These are phyloP conservation scores for Brachionus paranguensis DNA, from an alignment of 1,140 invertebrate species.

Conservation along the genomic window DNA sequence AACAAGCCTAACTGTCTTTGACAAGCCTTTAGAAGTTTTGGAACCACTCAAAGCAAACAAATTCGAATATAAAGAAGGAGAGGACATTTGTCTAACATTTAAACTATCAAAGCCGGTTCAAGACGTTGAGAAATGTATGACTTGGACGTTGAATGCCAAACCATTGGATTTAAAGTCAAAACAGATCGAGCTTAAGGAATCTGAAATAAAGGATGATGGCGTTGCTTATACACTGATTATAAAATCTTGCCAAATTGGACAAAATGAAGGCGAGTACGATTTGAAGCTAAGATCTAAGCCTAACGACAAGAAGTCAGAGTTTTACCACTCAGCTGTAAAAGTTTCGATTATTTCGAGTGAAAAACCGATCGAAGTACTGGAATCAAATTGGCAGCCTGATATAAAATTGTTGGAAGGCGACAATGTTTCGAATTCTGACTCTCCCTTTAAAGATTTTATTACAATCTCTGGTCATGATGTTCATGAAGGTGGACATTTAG, in stretches of 20 bases:
- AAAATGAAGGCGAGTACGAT: conserved; percentile 1
- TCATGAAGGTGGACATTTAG: background rate
- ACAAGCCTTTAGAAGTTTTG: conserved; percentile 1
- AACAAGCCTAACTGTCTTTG: background rate
- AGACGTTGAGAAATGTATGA: background rate
- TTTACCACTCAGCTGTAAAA: background rate
- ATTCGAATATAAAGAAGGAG: conserved; percentile 24
- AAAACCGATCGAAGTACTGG: background rate
- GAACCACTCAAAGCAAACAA: background rate
- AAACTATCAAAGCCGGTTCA: background rate
- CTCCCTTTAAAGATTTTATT: too few relatives aligned
- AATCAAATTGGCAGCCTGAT: conserved; percentile 21
- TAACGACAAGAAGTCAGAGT: background rate
- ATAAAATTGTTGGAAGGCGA: background rate
- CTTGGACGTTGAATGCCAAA: background rate
- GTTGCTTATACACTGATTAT: background rate
- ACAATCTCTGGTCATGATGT: background rate
- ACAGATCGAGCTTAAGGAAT: background rate
- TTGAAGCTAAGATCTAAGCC: background rate
- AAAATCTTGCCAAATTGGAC: background rate
- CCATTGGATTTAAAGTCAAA: background rate
- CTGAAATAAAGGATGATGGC: background rate
- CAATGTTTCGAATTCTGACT: too few relatives aligned
- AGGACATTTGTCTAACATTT: background rate
- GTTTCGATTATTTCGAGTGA: background rate